A percentile compares a stretch with the other conserved stretches of the same genome.
Evolutionary conservation across 2,888 invertebrate species (phyloP).

Genomic region (Andrena trimmerana): DNA sequence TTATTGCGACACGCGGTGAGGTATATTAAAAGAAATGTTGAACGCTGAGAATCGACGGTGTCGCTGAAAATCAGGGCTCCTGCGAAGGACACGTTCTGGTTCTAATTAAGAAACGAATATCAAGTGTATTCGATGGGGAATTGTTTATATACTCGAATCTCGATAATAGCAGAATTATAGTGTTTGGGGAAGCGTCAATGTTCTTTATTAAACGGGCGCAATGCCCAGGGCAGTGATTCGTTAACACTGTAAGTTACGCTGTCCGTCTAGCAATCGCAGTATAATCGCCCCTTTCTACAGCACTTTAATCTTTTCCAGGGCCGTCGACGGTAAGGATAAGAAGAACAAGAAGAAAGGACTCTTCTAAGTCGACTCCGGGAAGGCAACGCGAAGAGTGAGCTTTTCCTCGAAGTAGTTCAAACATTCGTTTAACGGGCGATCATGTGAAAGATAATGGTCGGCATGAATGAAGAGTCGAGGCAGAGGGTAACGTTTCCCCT

Average conservation of each 20-base stretch:
- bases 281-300: constrained; percentile 31
- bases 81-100: background rate
- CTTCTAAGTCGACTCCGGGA: constrained; percentile 87
- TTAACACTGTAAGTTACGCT: constrained; percentile 53
- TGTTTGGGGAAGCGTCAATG: constrained; percentile 1
- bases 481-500: background rate
- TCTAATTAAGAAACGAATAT: background rate
- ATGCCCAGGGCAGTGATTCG: constrained; percentile 22
- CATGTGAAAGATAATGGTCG: background rate
- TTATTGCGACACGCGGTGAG: background rate
- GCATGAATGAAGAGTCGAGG: constrained; percentile 7
- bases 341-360: constrained; percentile 96
- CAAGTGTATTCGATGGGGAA: background rate
- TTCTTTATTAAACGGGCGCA: constrained; percentile 21
- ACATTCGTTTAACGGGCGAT: constrained; percentile 21
- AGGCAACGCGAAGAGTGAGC: constrained; percentile 52
- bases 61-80: background rate
- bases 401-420: constrained; percentile 26
- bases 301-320: constrained; percentile 86
- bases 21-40: background rate
- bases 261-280: constrained; percentile 15
- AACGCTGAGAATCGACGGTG: background rate
- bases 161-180: constrained; percentile 13
- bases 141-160: background rate
- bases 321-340: constrained; percentile 94